Conservation (phyloP, 2,113 vertebrate genomes). For the Athene noctua region DNA sequence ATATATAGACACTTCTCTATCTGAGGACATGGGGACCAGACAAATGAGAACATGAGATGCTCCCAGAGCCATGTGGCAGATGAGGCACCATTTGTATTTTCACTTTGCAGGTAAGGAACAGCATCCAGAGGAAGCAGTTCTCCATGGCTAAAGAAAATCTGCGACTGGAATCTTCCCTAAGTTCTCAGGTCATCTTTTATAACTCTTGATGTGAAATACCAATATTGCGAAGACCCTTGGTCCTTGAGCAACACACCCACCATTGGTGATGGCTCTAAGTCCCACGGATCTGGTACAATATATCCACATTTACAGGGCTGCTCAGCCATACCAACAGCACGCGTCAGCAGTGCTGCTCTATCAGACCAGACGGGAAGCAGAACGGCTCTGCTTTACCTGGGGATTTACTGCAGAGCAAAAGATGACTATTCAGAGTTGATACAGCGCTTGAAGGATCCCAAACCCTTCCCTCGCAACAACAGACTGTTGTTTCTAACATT, state of each 20-base stretch:
- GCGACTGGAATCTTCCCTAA: not conserved
- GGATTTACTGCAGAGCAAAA: conserved; percentile 9
- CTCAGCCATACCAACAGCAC: not conserved
- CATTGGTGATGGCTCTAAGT: rapidly evolving
- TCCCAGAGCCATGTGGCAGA: not conserved
- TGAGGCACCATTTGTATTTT: rapidly evolving
- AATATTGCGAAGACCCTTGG: not conserved
- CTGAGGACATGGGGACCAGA: not conserved
- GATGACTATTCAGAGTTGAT: not conserved
- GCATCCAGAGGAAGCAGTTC: not conserved
- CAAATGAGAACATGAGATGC: rapidly evolving
- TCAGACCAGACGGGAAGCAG: not conserved
- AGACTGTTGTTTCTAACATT: conserved; percentile 55
- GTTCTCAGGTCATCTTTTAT: not conserved
- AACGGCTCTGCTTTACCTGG: conserved; percentile 3
- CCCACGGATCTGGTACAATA: rapidly evolving
- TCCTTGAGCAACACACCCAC: not conserved
- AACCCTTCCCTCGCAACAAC: not conserved
- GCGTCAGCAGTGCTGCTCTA: not conserved
- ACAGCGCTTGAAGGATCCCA: not conserved
- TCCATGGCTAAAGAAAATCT: not conserved
- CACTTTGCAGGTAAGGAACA: rapidly evolving
- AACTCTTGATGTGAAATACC: not conserved
- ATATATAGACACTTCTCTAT: not conserved
- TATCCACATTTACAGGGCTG: not conserved